Conservation (phyloP, 2,888 invertebrate species). For the Drosophila trichaetosa region DNA sequence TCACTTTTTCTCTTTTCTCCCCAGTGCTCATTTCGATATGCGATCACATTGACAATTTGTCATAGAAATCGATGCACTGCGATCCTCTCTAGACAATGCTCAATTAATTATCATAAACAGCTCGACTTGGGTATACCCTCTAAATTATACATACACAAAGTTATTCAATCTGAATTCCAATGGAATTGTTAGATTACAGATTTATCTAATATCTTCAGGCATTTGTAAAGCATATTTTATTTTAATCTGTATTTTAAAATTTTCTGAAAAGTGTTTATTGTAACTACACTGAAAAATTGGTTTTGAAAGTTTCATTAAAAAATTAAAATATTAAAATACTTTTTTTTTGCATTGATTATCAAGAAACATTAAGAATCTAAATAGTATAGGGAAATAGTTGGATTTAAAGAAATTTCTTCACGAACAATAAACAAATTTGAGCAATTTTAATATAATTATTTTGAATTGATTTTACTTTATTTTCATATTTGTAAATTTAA, state of each 20-base stretch:
- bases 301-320: no score
- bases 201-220: not conserved
- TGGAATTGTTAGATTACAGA: not conserved
- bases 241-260: not conserved
- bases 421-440: no score
- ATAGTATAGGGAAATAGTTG: no score
- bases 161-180: not conserved
- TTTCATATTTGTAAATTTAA: no score
- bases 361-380: no score
- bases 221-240: not conserved
- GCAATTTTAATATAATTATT: no score
- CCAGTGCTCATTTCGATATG: not conserved
- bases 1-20: not conserved
- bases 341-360: no score
- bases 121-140: not conserved
- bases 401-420: no score
- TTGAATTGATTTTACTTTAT: no score
- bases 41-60: not conserved
- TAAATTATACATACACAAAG: not conserved
- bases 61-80: not conserved
- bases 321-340: no score
- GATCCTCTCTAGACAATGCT: not conserved
- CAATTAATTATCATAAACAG: not conserved
- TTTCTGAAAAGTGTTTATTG: no score
- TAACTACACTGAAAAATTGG: no score